Percentiles rank a stretch among this genome's conserved stretches.
phyloP scores from a whole-genome alignment of 2,888 invertebrate species.

The Lasiommata megera region DNA sequence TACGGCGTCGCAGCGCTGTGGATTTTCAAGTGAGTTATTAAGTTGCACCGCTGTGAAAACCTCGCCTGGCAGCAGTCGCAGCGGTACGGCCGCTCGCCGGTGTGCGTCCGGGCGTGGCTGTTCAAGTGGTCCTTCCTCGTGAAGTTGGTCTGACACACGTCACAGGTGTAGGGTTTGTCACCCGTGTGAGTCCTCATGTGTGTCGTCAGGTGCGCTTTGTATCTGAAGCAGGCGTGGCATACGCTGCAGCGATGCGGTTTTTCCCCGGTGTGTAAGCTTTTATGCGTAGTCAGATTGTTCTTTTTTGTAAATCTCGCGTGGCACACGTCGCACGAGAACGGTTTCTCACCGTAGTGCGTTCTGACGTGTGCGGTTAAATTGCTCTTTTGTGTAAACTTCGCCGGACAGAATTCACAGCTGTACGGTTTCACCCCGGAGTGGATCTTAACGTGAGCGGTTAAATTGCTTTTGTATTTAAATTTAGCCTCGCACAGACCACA shows the following conservation, averaged over 20 bases:
- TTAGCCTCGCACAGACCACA: constrained; percentile 30
- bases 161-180: background rate
- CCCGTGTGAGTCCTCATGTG: background rate
- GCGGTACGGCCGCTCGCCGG: background rate
- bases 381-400: background rate
- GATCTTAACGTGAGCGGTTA: background rate
- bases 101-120: background rate
- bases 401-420: constrained; percentile 4
- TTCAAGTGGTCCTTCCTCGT: background rate
- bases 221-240: background rate
- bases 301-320: background rate
- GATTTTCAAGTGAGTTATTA: background rate
- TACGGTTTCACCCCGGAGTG: constrained; percentile 8
- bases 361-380: background rate
- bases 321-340: constrained; percentile 11
- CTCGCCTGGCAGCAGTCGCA: background rate
- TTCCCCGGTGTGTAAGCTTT: background rate
- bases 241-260: background rate
- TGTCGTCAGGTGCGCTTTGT: background rate
- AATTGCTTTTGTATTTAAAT: background rate
- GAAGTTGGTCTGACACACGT: background rate
- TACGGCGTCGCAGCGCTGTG: background rate
- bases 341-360: constrained; percentile 8
- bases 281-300: background rate
- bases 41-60: background rate